Base-by-base conservation (phyloP, 2,113 vertebrate genomes). In the Trichechus manatus region DNA sequence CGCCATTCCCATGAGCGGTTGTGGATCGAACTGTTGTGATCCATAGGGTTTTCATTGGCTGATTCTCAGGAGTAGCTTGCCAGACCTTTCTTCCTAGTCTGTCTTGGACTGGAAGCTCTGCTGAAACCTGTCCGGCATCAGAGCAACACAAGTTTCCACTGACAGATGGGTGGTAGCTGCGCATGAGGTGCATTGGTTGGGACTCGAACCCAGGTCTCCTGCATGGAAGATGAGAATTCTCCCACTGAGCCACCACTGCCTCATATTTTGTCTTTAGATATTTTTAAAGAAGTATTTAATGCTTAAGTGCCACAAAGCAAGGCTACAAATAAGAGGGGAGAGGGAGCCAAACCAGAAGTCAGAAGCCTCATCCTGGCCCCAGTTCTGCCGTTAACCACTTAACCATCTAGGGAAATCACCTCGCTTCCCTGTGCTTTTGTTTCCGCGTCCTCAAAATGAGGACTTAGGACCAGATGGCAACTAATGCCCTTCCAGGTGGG, bases 391-490 rank as follows among this genome's bases (percentile, higher is more conserved):
- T 82, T 44, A 27, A 42, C 74, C 39, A 19, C 36, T n/a, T 13
- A 2, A 3, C 27, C 44, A 47, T 77, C 39, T 72, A 0, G 0
- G 29, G 50, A 4, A 39, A 25, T 59, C 5, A 2, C 27, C 29
- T 96, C 29, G 1, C 8, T 5, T 56, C 63, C 15, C 70, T 23
- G 33, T 0, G 14, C 9, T 9, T n/a, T 31, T 20, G 74, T 50
- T 77, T 75, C 66, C 53, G 20, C 47, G 9, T 6, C 36, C 8
- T 25, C 20, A n/a, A 31, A 84, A 22, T 7, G 20, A 50, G 47
- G 36, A 33, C 47, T 23, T 19, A 14, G 33, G 47, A 29, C 47
- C 31, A 64, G 9, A 13, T 14, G 59, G 39, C 1, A 29, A 42
- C 53, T 59, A 11, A 61, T 1, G 4, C 5, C 6, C 9, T 53